These are phyloP conservation scores for Drosophila subobscura DNA, from an alignment of 1,140 invertebrate genomes.

Conservation along the genomic window DNA sequence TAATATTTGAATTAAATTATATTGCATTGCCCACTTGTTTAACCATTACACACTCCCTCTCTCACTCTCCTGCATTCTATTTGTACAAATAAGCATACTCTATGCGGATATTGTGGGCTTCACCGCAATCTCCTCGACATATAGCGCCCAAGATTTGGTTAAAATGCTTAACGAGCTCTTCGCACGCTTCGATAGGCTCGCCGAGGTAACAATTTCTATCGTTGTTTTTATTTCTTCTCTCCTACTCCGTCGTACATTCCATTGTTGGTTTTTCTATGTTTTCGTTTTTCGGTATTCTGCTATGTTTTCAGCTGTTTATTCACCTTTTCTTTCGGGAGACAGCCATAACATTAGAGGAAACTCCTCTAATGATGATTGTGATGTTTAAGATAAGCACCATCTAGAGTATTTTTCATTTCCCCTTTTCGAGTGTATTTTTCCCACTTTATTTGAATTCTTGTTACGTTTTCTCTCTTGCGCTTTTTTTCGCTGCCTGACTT, in stretches of 20 bases:
- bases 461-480: slow-evolving; percentile 9
- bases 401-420: slow-evolving; percentile 34
- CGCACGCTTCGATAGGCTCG: slow-evolving; percentile 95
- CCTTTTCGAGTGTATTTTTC: slow-evolving; percentile 33
- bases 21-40: slow-evolving; percentile 9
- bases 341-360: slow-evolving; percentile 12
- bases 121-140: slow-evolving; percentile 97
- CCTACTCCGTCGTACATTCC: slow-evolving; percentile 10
- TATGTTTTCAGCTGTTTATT: slow-evolving; percentile 48
- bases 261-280: slow-evolving; percentile 4
- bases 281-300: slow-evolving; percentile 4
- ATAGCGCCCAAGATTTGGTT: slow-evolving; percentile 95
- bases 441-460: slow-evolving; percentile 51
- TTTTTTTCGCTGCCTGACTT: slow-evolving; percentile 8
- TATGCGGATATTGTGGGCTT: slow-evolving; percentile 97
- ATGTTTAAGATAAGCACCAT: slow-evolving; percentile 50
- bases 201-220: slow-evolving; percentile 87
- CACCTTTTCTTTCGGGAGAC: slow-evolving; percentile 17
- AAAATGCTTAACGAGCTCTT: slow-evolving; percentile 97
- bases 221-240: slow-evolving; percentile 21
- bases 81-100: slow-evolving; percentile 87
- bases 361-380: slow-evolving; percentile 50
- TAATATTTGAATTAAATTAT: slow-evolving; percentile 30
- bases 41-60: slow-evolving; percentile 41
- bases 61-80: slow-evolving; percentile 8